phyloP scores from a whole-genome alignment of 2,888 invertebrate species.

The Harmothoe impar region DNA sequence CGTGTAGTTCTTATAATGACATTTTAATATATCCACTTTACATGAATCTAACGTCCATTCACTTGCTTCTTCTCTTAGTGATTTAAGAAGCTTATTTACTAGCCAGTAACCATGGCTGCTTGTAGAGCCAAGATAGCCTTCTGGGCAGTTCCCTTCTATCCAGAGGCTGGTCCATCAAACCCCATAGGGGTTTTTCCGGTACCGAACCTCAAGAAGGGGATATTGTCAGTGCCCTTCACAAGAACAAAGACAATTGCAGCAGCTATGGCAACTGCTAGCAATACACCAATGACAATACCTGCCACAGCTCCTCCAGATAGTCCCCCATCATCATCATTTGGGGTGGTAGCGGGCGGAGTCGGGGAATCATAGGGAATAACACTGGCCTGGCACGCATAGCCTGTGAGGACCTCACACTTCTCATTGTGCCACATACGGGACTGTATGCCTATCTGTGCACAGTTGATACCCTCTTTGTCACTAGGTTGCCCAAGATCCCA shows the following conservation, averaged over 20 bases:
- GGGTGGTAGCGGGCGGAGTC: not conserved
- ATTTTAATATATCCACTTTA: too few relatives aligned
- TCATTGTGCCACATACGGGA: not conserved
- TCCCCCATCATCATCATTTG: not conserved
- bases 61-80: too few relatives aligned
- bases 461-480: not conserved
- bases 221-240: not conserved
- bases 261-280: not conserved
- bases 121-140: not conserved
- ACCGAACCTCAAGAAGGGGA: too few relatives aligned
- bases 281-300: not conserved
- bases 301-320: not conserved
- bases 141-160: constrained; percentile 24
- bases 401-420: not conserved
- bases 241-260: not conserved
- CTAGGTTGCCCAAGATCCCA: not conserved
- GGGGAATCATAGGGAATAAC: not conserved
- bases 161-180: not conserved
- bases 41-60: too few relatives aligned
- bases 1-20: too few relatives aligned
- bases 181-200: not conserved
- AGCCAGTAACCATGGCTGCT: not conserved
- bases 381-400: not conserved
- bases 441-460: not conserved
- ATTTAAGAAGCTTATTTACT: too few relatives aligned